A percentile compares a stretch with the other conserved stretches of the same genome.
Conservation (phyloP, 1,140 invertebrate species). For the Centruroides sculpturatus region DNA sequence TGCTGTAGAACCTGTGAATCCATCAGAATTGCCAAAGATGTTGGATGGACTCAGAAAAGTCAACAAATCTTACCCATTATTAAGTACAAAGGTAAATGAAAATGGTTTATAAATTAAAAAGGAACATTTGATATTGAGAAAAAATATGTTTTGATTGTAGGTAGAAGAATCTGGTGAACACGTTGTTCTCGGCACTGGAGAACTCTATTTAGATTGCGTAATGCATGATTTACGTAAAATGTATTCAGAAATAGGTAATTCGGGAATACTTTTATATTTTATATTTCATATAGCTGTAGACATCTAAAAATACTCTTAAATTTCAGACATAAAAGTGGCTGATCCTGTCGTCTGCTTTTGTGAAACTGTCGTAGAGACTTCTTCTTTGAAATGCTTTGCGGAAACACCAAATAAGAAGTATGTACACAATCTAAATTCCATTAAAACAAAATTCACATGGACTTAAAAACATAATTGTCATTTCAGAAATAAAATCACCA, state of each 20-base stretch:
- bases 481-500: constrained; percentile 81
- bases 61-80: constrained; percentile 95
- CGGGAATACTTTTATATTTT: neutral
- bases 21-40: constrained; percentile 99
- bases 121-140: no score
- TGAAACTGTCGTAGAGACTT: constrained; percentile 98
- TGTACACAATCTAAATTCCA: neutral
- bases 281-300: no score
- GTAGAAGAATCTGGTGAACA: constrained; percentile 99
- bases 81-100: constrained; percentile 56
- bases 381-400: constrained; percentile 96
- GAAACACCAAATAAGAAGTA: constrained; percentile 95
- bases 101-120: no score
- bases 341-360: constrained; percentile 98
- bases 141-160: constrained; percentile 13
- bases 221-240: constrained; percentile 99
- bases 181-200: constrained; percentile 92
- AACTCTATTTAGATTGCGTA: constrained; percentile 96
- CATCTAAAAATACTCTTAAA: no score
- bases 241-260: constrained; percentile 67
- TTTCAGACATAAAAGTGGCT: constrained; percentile 68
- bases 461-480: neutral
- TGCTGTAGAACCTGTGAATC: constrained; percentile 98
- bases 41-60: constrained; percentile 95
- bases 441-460: no score